Evolutionary conservation across 2,113 vertebrate species (phyloP), one percentile per base, ranked within the genome.

Genomic region (Callocephalon fimbriatum): DNA sequence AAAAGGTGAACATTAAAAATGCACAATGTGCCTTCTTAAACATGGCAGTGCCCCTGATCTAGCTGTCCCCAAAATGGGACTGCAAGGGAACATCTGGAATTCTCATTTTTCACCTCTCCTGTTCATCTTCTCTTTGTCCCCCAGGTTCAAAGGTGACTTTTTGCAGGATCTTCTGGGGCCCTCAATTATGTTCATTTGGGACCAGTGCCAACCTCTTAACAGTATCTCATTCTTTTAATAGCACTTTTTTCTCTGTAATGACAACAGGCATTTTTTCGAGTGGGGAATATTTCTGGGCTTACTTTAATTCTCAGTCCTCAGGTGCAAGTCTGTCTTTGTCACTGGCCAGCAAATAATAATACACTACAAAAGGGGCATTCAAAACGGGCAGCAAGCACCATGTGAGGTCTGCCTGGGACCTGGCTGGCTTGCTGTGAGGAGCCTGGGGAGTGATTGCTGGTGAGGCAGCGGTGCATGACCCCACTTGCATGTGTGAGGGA

Each of bases 261-360:
- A n/a, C 70, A 94, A n/a, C 59, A 48, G 63, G 23, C 19, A 44
- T 22, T 84, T 72, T 71, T 91, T 76, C 90, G 44, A 45, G 40
- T 53, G 91, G 91, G 66, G 67, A 86, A 86, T 95, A 88, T 82
- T 93, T 95, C 82, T 95, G 91, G 79, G 31, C 50, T 95, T 95
- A 95, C 63, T 91, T 94, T 77, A 91, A 20, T 45, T 70, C 48
- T 86, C 31, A 48, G 40, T 51, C 59, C 40, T 67, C 88, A 95
- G 59, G 44, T 85, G 63, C 5, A 0, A 7, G 26, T 59, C 58
- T 61, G 50, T 75, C 70, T 77, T 59, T 90, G 65, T 56, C 88
- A 51, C 44, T 70, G 75, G 45, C 53, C n/a, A 50, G 35, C 82
- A 73, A 86, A 83, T 73, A 73, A 61, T 29, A 94, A 40, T 26